Conservation (phyloP, 2,113 vertebrate genomes). For the Galeopterus variegatus region DNA sequence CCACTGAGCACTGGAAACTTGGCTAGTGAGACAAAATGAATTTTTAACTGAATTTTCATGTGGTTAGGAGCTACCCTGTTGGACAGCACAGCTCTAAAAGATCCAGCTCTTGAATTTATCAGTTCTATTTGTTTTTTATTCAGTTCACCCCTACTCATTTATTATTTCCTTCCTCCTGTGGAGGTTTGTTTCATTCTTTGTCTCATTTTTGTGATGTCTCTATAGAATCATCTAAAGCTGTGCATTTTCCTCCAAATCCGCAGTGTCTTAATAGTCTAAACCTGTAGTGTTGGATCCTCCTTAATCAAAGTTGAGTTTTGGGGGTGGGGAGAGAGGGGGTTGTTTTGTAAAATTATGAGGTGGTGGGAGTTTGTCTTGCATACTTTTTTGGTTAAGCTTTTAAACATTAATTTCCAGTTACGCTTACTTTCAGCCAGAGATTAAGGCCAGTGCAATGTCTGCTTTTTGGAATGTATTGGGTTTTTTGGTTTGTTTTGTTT, state of each 20-base stretch:
- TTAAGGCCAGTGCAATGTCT: background rate
- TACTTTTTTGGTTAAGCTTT: slow-evolving; percentile 26
- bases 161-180: background rate
- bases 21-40: background rate
- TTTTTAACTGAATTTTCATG: background rate
- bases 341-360: background rate
- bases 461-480: slow-evolving; percentile 1
- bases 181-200: background rate
- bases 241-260: too few relatives aligned
- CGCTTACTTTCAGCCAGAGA: background rate
- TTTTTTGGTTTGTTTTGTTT: background rate
- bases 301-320: background rate
- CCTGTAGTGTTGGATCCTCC: background rate
- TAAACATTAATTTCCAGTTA: slow-evolving; percentile 62
- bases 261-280: background rate
- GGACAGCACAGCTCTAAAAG: background rate
- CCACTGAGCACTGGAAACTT: background rate
- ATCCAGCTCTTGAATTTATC: background rate
- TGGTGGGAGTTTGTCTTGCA: background rate
- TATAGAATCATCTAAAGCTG: background rate
- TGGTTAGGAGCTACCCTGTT: background rate
- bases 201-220: background rate
- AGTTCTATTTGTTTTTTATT: background rate
- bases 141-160: background rate
- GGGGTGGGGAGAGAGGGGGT: too few relatives aligned